Evolutionary conservation across 2,113 vertebrate species (phyloP), one percentile per base, ranked within the genome.

Genomic region (Podarcis raffonei): DNA sequence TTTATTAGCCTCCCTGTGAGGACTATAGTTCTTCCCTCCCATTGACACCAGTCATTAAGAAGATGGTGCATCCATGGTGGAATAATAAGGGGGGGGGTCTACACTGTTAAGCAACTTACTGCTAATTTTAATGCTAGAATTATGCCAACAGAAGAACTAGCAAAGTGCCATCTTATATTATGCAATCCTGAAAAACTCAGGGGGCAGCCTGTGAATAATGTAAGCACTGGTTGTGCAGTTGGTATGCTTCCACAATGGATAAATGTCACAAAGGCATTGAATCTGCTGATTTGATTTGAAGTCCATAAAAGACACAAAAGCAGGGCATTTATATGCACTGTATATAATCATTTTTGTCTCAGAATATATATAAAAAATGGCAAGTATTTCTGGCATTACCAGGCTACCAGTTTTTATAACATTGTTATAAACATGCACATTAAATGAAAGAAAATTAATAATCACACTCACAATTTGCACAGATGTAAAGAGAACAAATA

Each of bases 11-110:
- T 53, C 23, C 1, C 84, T 80, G 87, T 1, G 0, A 57, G 9
- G 48, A 53, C 48, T 77, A 59, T 18, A 2, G 0, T 62, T 89
- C 86, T 88, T 74, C 35, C 25, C 76, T 59, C 30, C 22, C 16
- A 74, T 79, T 85, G 75, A 69, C 65, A 83, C 72, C 16, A 71
- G 90, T 74, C 79, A 16, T 71, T 84, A 74, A 88, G 90, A 69
- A 20, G 5, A 77, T 7, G 37, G 65, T 0, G 37, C 81, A 66
- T 39, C 32, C 3, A 87, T 16, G 75, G 74, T 92, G 88, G 82
- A 65, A 88, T 0, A 89, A 35, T 83, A 22, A 6, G 23, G 4
- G 32, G 71, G 76, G 76, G 23, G 25, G 42, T 78, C 79, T 87
- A 48, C 65, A 82, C 80, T 74, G 69, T 72, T 37, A 80, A 66